Evolutionary conservation across 2,113 vertebrate species (phyloP).

Genomic region (Ciconia boyciana): DNA sequence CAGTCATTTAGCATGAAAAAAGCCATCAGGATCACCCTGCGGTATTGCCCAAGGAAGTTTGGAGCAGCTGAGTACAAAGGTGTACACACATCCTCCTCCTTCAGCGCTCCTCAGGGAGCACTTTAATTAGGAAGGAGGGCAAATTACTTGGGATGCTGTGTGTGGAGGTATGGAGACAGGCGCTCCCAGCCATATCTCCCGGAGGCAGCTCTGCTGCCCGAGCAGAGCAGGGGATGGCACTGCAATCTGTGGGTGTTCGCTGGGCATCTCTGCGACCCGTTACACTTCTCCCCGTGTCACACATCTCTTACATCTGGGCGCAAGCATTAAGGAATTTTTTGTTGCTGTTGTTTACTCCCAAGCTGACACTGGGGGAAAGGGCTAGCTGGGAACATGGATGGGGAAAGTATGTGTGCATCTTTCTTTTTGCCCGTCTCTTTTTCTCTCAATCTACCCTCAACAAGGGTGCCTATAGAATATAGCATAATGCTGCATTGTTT

Average conservation of each 20-base stretch:
- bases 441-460: slow-evolving; percentile 77
- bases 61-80: slow-evolving; percentile 49
- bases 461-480: slow-evolving; percentile 78
- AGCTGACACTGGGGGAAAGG: background rate
- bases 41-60: slow-evolving; percentile 32
- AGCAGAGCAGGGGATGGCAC: background rate
- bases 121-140: slow-evolving; percentile 61
- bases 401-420: slow-evolving; percentile 61
- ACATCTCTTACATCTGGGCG: background rate
- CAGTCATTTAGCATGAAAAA: slow-evolving; percentile 67
- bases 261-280: background rate
- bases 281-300: background rate
- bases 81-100: slow-evolving; percentile 34
- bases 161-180: slow-evolving; percentile 31
- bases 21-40: slow-evolving; percentile 32
- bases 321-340: background rate
- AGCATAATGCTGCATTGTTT: slow-evolving; percentile 78
- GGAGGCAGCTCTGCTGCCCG: background rate
- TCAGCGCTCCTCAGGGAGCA: slow-evolving; percentile 3
- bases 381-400: slow-evolving; percentile 13
- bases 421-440: slow-evolving; percentile 60
- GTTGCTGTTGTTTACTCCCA: background rate
- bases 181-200: background rate
- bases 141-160: background rate
- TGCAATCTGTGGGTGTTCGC: background rate